Evolutionary conservation across 2,113 vertebrate genomes (phyloP).

Genomic region (Odocoileus hemionus): DNA sequence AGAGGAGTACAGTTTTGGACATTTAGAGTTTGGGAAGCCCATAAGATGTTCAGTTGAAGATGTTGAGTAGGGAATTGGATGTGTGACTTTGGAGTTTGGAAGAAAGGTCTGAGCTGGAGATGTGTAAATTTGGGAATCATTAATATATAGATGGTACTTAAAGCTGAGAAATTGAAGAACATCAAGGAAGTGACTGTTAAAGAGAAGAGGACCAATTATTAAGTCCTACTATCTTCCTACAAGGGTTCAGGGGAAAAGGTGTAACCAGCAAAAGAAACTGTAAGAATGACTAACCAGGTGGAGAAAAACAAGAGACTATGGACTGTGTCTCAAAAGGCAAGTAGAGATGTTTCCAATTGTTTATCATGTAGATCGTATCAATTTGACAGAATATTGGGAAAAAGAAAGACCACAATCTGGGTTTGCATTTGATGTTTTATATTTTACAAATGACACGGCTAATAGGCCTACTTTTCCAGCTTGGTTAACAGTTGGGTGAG

Average conservation of each 20-base stretch:
- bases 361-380: neutral
- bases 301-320: neutral
- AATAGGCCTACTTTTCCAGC: neutral
- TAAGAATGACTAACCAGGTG: neutral
- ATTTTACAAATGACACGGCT: neutral
- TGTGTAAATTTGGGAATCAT: neutral
- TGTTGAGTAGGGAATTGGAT: neutral
- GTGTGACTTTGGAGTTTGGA: neutral
- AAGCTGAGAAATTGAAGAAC: neutral
- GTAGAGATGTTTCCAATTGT: conserved; percentile 14
- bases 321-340: neutral
- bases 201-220: neutral
- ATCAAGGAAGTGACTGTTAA: neutral
- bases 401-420: neutral
- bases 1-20: neutral
- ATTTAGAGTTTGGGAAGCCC: neutral
- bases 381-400: neutral
- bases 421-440: conserved; percentile 4
- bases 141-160: neutral
- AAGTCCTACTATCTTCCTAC: neutral
- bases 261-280: neutral
- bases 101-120: neutral
- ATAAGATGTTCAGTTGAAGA: neutral
- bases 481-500: neutral
- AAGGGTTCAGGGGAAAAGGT: neutral